Base-by-base conservation (phyloP, 2,888 invertebrate genomes). In the Balanococcus diminutus region DNA sequence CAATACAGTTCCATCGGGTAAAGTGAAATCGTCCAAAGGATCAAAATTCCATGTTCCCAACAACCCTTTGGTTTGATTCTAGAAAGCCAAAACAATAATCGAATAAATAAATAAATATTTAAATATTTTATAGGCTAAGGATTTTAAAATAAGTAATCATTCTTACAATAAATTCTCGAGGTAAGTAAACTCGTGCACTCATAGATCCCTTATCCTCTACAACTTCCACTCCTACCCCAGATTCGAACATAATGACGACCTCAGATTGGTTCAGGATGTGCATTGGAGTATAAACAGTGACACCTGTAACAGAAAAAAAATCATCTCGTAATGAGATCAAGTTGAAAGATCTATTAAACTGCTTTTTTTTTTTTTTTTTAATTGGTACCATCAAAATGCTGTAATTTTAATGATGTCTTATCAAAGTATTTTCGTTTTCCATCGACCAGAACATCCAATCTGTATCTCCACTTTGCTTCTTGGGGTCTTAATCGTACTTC, bases 31-130 rank as follows among this genome's bases (percentile, higher is more conserved):
- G 88, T 98, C 97, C 61, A 92, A 91, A 16, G 93, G 91, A 88
- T 96, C 94, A 89, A 95, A 93, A 87, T 96, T 96, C 96, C 96
- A 98, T 89, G 96, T 97, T 0, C 98, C 98, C 88, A 98, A 93
- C 0, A 98, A 91, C 0, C 98, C 98, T 87, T 93, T 91, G 0
- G 97, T 98, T 93, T 95, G 95, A 89, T 97, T 97, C 97, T 97
- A 89, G 14, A 91, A 90, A 87, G 86, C n/a, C n/a, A 67, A 67
- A 67, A 67, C 28, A 9, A 67, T 31, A n/a, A 5, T 28, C 14
- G 46, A 46, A 46, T n/a, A 46, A 46, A n/a, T n/a, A n/a, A n/a
- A 4, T 25, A 61, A n/a, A n/a, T n/a, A n/a, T n/a, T n/a, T n/a
- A n/a, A n/a, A n/a, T n/a, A n/a, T n/a, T n/a, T n/a, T n/a, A n/a